Percentiles rank a stretch among this genome's conserved stretches.
Evolutionary conservation across 30 jellyfish, hydroid and myxozoan genomes (phyloP).

Genomic region (Aurelia aurita complex sp. Pacific): DNA sequence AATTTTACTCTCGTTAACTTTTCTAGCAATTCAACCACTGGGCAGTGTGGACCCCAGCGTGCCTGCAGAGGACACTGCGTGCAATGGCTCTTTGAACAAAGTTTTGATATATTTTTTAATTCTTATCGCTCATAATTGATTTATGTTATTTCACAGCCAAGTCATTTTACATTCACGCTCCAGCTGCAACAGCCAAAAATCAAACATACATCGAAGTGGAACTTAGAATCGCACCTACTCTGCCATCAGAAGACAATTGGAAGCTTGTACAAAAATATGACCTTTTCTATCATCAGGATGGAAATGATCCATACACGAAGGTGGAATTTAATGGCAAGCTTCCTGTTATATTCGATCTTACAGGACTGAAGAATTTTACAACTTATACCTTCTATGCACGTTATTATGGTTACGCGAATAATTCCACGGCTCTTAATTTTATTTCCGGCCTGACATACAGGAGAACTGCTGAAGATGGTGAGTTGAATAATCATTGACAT

Average conservation of each 20-base stretch:
- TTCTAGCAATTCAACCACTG: too few relatives aligned
- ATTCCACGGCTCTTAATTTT: neutral
- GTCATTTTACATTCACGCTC: neutral
- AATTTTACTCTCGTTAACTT: too few relatives aligned
- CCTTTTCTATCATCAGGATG: neutral
- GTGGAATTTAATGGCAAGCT: neutral
- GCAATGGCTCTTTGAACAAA: too few relatives aligned
- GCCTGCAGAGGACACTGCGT: too few relatives aligned
- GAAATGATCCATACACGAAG: neutral
- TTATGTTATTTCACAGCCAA: too few relatives aligned
- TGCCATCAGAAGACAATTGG: constrained; percentile 16
- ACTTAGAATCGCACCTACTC: neutral
- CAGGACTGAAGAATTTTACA: constrained; percentile 13
- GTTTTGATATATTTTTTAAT: too few relatives aligned
- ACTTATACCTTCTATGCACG: neutral
- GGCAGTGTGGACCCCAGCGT: too few relatives aligned
- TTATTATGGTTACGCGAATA: neutral
- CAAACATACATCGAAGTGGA: neutral
- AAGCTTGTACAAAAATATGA: neutral
- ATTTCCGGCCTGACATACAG: neutral
- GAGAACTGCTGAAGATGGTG: constrained; percentile 27
- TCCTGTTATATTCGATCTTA: neutral
- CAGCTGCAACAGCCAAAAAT: neutral
- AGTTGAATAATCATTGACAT: neutral
- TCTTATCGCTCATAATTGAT: too few relatives aligned